Conservation (phyloP, 2,113 vertebrate species). For the Dendropsophus ebraccatus region DNA sequence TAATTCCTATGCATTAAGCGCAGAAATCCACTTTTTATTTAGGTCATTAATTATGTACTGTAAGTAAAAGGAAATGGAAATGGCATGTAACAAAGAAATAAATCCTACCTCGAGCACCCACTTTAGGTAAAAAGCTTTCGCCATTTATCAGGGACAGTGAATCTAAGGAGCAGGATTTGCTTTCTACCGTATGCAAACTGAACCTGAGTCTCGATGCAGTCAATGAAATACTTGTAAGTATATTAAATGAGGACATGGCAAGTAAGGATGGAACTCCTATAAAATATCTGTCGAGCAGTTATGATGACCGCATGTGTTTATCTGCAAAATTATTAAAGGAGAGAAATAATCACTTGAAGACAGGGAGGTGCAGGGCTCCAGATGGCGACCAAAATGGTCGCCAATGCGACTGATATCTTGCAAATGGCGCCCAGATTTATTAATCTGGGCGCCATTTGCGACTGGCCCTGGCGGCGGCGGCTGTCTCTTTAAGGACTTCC, state of each 20-base stretch:
- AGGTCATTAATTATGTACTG: conserved; percentile 68
- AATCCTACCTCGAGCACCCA: conserved; percentile 64
- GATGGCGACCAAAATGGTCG: too few species aligned
- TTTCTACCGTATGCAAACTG: conserved; percentile 53
- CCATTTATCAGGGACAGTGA: conserved; percentile 64
- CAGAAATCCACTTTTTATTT: conserved; percentile 61
- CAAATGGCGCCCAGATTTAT: too few species aligned
- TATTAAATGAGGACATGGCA: not conserved
- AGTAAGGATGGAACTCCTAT: conserved; percentile 1
- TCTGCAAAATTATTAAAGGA: not conserved
- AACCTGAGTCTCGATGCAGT: conserved; percentile 59
- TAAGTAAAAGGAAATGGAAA: conserved; percentile 66
- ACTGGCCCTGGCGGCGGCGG: too few species aligned
- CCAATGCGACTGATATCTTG: too few species aligned
- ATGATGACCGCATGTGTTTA: not conserved
- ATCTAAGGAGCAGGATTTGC: conserved; percentile 62
- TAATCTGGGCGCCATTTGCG: too few species aligned
- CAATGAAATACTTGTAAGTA: conserved; percentile 31
- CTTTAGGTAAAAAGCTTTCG: conserved; percentile 65
- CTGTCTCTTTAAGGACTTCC: too few species aligned
- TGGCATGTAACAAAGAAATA: conserved; percentile 67
- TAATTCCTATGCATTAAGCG: conserved; percentile 64
- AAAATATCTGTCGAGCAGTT: not conserved
- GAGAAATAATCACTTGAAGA: too few species aligned
- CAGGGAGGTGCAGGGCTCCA: too few species aligned